These are phyloP conservation scores for Ariopsis seemanni DNA, from an alignment of 2,113 vertebrate genomes.

Conservation along the genomic window DNA sequence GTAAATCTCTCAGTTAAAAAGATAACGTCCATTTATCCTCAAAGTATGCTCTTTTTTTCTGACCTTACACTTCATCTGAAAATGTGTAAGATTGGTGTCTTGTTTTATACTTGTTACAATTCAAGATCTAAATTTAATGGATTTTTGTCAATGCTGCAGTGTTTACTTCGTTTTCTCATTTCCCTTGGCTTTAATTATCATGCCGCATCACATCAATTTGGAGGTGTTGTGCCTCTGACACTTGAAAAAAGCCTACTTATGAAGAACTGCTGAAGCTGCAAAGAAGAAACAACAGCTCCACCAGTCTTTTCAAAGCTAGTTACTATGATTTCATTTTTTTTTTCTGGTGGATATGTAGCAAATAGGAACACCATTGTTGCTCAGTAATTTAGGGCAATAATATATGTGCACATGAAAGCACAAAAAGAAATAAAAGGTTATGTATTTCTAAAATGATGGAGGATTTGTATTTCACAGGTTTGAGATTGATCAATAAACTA, in stretches of 20 bases:
- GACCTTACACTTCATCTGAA: background rate
- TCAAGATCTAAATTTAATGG: background rate
- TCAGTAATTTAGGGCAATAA: background rate
- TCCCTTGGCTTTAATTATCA: background rate
- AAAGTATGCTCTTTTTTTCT: background rate
- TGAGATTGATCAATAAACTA: background rate
- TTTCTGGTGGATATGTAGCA: background rate
- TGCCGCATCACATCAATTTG: too few relatives aligned
- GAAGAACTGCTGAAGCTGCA: background rate
- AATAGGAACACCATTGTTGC: background rate
- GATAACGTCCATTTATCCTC: background rate
- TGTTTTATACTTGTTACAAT: background rate
- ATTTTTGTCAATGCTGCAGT: background rate
- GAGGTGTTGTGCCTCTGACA: background rate
- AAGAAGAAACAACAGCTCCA: background rate
- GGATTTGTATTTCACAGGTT: background rate
- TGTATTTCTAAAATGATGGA: background rate
- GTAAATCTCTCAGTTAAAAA: background rate
- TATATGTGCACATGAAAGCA: background rate
- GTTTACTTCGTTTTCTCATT: background rate
- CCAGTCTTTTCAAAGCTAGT: background rate
- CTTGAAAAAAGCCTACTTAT: background rate
- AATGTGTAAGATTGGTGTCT: background rate
- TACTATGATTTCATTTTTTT: background rate
- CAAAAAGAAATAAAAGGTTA: background rate